Base-by-base conservation (phyloP, 2,113 vertebrate species). In the Alligator mississippiensis region DNA sequence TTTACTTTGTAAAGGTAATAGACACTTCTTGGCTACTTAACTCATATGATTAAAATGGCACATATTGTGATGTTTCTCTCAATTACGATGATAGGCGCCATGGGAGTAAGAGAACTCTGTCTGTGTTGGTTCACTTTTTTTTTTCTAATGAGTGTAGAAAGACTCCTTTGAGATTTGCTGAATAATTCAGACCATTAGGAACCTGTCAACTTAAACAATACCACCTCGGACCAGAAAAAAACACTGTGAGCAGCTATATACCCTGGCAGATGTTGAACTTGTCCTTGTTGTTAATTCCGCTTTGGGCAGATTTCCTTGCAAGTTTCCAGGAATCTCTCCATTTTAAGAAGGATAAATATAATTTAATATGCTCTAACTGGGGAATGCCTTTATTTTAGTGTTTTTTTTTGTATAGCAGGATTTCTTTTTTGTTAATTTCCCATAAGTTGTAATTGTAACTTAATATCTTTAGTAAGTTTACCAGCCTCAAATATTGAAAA, bases 111-210 rank as follows among this genome's bases (percentile, higher is more conserved):
- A 93, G 83, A 90, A 76, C 17, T 38, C 84, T 68, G 85, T 80
- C 64, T 93, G 81, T 15, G 12, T 79, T 88, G 79, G 70, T 89
- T 96, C 2, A 1, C 34, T 25, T 96, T 96, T 95, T 94, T 85
- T 75, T 75, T 60, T 89, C 63, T 94, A 93, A 94, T 83, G 93
- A 92, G 80, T 47, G 47, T 90, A 95, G 93, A 95, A 96, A 94
- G 87, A 96, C 90, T 86, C 95, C 92, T 95, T 85, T 90, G 93
- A 97, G 96, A 96, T 92, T 95, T 96, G 89, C 89, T 97, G 85
- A 95, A 94, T 97, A 97, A 97, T 95, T 97, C 95, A 96, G 87
- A 74, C 94, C 91, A 96, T 97, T 97, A 96, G 95, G 93, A 95
- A 97, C 82, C 92, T 97, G 95, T 96, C 97, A 97, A 59, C 84